A percentile compares a stretch with the other conserved stretches of the same genome.
Conservation (phyloP, 2,113 vertebrate genomes). For the Leptodactylus fuscus region DNA sequence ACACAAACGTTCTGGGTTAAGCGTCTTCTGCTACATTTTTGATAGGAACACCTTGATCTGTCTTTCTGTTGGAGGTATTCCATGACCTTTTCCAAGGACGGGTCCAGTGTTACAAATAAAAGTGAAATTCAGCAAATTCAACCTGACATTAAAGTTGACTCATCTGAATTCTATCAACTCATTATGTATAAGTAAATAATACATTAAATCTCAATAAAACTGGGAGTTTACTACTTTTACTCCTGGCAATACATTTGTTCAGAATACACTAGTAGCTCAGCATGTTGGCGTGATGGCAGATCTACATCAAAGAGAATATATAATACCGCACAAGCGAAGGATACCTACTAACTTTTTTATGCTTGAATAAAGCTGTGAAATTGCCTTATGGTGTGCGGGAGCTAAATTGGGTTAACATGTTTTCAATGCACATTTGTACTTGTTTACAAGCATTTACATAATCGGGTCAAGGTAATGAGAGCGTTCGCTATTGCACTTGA, state of each 20-base stretch:
- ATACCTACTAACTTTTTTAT: slow-evolving; percentile 25
- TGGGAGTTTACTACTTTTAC: background rate
- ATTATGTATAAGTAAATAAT: background rate
- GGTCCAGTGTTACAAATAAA: slow-evolving; percentile 4
- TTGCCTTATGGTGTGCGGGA: slow-evolving; percentile 4
- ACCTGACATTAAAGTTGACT: slow-evolving; percentile 34
- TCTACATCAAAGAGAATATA: slow-evolving; percentile 33
- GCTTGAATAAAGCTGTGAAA: slow-evolving; percentile 9
- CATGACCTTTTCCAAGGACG: slow-evolving; percentile 44
- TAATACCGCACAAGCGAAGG: background rate
- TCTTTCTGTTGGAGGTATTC: background rate
- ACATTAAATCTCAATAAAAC: background rate
- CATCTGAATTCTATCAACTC: slow-evolving; percentile 14
- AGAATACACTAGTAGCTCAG: slow-evolving; percentile 13
- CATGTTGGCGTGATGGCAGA: background rate
- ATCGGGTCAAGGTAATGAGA: background rate
- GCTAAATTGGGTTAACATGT: slow-evolving; percentile 17
- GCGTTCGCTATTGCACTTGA: background rate
- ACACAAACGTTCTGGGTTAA: slow-evolving; percentile 2
- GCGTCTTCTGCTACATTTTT: background rate
- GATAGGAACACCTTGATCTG: slow-evolving; percentile 10
- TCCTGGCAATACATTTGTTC: slow-evolving; percentile 3
- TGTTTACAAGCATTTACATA: slow-evolving; percentile 26
- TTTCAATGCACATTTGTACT: background rate
- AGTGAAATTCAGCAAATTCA: slow-evolving; percentile 29